Percentiles rank a stretch among this genome's conserved stretches.
Evolutionary conservation across 2,113 vertebrate species (phyloP).

Genomic region (Heteronetta atricapilla): DNA sequence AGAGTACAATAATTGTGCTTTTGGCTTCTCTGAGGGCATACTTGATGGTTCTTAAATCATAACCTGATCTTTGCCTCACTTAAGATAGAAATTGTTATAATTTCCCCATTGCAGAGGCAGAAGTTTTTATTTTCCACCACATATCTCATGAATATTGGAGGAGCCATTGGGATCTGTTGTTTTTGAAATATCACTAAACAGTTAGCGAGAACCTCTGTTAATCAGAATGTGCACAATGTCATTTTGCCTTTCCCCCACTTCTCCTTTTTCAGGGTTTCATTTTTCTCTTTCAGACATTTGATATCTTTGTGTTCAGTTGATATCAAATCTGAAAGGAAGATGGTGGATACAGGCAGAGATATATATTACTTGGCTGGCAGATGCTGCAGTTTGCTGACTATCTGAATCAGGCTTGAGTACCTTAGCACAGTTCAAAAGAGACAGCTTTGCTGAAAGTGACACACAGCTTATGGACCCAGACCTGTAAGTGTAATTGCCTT

Average conservation of each 20-base stretch:
- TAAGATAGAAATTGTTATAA: slow-evolving; percentile 12
- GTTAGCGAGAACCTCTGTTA: background rate
- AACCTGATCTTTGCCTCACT: background rate
- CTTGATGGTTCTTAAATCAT: slow-evolving; percentile 27
- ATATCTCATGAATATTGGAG: background rate
- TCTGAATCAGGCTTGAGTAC: slow-evolving; percentile 49
- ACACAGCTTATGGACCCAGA: slow-evolving; percentile 24
- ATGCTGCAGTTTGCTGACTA: slow-evolving; percentile 44
- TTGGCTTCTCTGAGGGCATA: background rate
- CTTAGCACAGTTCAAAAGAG: slow-evolving; percentile 35
- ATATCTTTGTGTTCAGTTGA: background rate
- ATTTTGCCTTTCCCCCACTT: background rate
- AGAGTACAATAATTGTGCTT: slow-evolving; percentile 20
- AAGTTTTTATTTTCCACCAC: background rate
- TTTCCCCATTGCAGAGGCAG: background rate
- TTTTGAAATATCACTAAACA: background rate
- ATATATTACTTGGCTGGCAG: slow-evolving; percentile 25
- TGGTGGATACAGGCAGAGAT: background rate
- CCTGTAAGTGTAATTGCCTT: slow-evolving; percentile 46
- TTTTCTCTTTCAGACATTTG: background rate
- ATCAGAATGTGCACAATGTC: background rate
- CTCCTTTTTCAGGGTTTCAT: background rate
- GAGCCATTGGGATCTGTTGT: background rate
- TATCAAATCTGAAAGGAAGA: slow-evolving; percentile 17
- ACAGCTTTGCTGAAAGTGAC: slow-evolving; percentile 43